Evolutionary conservation across 2,113 vertebrate genomes (phyloP).

Genomic region (Ophthalmolycus amberensis): DNA sequence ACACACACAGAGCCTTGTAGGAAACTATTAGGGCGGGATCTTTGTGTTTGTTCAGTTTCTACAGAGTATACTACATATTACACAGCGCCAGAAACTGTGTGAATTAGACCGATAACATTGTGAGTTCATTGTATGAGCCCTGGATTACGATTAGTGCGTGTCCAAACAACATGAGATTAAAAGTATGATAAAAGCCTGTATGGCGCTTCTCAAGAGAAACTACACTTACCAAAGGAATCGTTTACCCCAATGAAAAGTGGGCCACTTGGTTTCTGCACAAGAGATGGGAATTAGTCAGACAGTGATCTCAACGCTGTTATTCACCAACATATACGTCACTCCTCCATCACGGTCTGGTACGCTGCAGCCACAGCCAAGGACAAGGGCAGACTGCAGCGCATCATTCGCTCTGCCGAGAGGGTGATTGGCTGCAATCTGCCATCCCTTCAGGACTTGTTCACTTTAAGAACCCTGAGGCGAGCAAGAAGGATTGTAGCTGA

Average conservation of each 20-base stretch:
- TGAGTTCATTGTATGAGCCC: background rate
- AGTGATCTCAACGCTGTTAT: constrained; percentile 17
- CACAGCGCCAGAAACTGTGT: background rate
- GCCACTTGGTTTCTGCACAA: background rate
- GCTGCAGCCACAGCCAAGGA: too few relatives aligned
- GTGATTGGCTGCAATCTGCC: too few relatives aligned
- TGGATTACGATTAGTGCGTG: background rate
- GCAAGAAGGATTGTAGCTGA: too few relatives aligned
- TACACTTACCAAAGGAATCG: background rate
- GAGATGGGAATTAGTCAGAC: constrained; percentile 26
- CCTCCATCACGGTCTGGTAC: too few relatives aligned
- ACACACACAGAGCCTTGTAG: background rate
- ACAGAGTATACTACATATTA: background rate
- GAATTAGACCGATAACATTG: background rate
- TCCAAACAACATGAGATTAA: constrained; percentile 7
- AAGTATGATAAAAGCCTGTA: background rate
- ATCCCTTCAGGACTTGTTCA: too few relatives aligned
- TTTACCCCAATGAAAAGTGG: background rate
- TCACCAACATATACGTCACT: background rate
- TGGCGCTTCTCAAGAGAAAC: background rate
- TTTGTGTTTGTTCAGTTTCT: constrained; percentile 5
- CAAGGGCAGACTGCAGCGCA: too few relatives aligned
- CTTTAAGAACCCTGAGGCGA: too few relatives aligned
- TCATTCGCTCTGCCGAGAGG: too few relatives aligned
- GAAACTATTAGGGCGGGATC: background rate